Base-by-base conservation (phyloP, 2,113 vertebrate species). In the Petroica traversi region DNA sequence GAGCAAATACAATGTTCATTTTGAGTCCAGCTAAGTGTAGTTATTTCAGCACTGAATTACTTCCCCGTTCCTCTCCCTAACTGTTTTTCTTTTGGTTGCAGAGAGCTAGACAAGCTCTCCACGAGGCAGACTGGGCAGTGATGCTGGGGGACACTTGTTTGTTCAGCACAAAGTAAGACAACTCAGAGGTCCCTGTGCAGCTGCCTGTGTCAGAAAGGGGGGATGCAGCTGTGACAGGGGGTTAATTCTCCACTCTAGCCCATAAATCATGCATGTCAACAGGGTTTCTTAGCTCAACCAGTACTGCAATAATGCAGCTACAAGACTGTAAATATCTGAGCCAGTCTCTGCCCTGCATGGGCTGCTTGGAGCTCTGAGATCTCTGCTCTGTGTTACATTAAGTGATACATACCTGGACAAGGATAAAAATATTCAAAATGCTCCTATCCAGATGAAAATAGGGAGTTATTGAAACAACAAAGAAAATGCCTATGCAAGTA, bases 191-290 rank as follows among this genome's bases (percentile, higher is more conserved):
- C 46, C 15, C 55, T 34, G 41, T 1, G 4, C 19, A 61, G 45
- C 38, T 72, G 45, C 25, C 58, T 92, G 61, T 3, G 0, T 68
- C 74, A 79, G 40, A 73, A 85, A 79, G 11, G 19, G 26, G 34
- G n/a, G 14, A 43, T 0, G 0, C 24, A 72, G 71, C 28, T 6
- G 3, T 3, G 7, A 34, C 34, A 54, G 33, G 19, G 24, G 34
- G 16, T 82, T 84, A 85, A 62, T 85, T 78, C 38, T 62, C 38
- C 3, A 2, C 45, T 71, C 34, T 63, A 64, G 28, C 19, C n/a
- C 48, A 40, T 29, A 83, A 82, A 83, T 76, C 36, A 34, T 79
- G 36, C n/a, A 36, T 0, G 0, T 29, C 67, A 52, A 20, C n/a
- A 34, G 38, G 6, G 14, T 68, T 86, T 89, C 61, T 80, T 84